Base-by-base conservation (phyloP, 35 echinoderm and acorn worm genomes). In the Hemicentrotus pulcherrimus region DNA sequence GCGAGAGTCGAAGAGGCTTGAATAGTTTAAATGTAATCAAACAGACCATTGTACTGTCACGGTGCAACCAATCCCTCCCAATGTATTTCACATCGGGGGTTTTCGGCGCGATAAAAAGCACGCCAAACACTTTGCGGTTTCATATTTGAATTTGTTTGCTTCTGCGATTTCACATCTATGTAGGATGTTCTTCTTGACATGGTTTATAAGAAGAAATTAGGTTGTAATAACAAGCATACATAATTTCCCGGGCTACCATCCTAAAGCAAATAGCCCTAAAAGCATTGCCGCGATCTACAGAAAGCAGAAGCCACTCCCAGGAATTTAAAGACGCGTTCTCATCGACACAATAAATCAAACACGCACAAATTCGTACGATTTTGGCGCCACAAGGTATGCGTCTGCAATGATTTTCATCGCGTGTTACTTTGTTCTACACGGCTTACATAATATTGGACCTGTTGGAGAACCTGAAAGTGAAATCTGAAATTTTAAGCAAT, bases 21-120 rank as follows among this genome's bases (percentile, higher is more conserved):
- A 78, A 78, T 78, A 78, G 65, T 78, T 78, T 78, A 78, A 78
- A 78, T 78, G 65, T 78, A 78, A 78, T 78, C 65, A 78, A 78
- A 78, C 3, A 78, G 65, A 78, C 65, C 65, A 78, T 28, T 78
- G 65, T 22, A 78, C 19, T 78, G 65, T 78, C 65, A 78, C 65
- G 65, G 61, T 28, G 24, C 19, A 28, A 78, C 5, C 4, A n/a
- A 78, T 78, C 65, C 18, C 65, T n/a, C 19, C 22, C 65, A 7
- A 78, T 78, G 28, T 28, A 78, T 22, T 70, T 78, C 65, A 78
- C 28, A 28, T 78, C 65, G 65, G 19, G 24, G 4, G 0, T 78
- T 78, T n/a, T n/a, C 18, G 28, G n/a, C 65, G 22, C 19, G 19
- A 7, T 78, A 78, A 22, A 78, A 78, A 78, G 65, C 65, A 78